These are phyloP conservation scores for Pristionchus arcanus DNA, from an alignment of 2,888 invertebrate species.

Conservation along the genomic window DNA sequence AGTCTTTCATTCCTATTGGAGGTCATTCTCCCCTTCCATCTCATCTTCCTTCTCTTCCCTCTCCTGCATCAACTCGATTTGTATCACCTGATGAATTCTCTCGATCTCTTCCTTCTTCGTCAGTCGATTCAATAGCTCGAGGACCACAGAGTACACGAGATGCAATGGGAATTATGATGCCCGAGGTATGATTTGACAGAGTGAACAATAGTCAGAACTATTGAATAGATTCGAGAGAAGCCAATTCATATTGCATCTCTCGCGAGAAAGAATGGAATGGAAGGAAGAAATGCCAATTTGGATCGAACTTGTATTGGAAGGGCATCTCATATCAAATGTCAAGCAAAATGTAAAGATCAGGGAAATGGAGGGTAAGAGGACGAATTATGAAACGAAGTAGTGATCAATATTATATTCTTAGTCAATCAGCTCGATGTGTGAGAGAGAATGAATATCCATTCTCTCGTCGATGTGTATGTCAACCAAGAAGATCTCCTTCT, in stretches of 20 bases:
- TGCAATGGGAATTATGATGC: background rate
- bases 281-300: background rate
- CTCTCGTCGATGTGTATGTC: constrained; percentile 67
- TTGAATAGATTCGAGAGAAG: background rate
- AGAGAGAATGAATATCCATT: constrained; percentile 66
- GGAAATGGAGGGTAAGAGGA: constrained; percentile 27
- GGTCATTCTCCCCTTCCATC: background rate
- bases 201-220: background rate
- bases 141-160: background rate
- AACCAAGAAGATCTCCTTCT: constrained; percentile 59
- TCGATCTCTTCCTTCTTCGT: constrained; percentile 20
- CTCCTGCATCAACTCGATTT: constrained; percentile 3
- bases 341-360: constrained; percentile 46
- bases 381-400: background rate
- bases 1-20: constrained; percentile 20
- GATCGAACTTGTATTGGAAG: constrained; percentile 51
- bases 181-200: background rate
- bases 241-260: background rate
- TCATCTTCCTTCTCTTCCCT: background rate
- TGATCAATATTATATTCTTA: constrained; percentile 40
- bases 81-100: background rate
- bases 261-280: background rate
- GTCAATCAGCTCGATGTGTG: constrained; percentile 63
- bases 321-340: constrained; percentile 44
- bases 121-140: constrained; percentile 10